phyloP scores from a whole-genome alignment of 2,113 vertebrate species.

The Callospermophilus lateralis region DNA sequence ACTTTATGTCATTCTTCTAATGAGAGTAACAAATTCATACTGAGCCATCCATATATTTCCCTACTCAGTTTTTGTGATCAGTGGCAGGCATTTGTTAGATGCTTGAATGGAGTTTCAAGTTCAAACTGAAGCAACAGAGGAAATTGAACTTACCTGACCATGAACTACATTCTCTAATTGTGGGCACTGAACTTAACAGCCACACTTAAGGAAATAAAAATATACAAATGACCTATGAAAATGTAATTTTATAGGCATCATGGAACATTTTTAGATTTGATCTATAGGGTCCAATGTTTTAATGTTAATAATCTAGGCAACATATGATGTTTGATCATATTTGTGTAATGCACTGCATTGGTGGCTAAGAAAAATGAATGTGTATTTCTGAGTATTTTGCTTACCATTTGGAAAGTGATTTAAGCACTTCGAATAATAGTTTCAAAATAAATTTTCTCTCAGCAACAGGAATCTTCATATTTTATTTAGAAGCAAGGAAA shows the following conservation, averaged over 20 bases:
- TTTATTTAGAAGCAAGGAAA: slow-evolving; percentile 57
- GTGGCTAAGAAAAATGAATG: slow-evolving; percentile 41
- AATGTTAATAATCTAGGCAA: neutral
- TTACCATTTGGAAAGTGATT: neutral
- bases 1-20: slow-evolving; percentile 6
- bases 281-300: neutral
- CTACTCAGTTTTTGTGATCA: slow-evolving; percentile 42
- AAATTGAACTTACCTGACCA: neutral
- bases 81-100: neutral
- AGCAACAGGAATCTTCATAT: slow-evolving; percentile 5
- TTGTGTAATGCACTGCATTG: neutral
- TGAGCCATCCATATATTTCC: neutral
- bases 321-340: neutral
- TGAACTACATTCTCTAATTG: neutral
- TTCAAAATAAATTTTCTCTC: slow-evolving; percentile 31
- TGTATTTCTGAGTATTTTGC: slow-evolving; percentile 27
- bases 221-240: neutral
- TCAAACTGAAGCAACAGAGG: neutral
- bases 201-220: neutral
- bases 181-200: rapidly evolving
- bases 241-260: neutral
- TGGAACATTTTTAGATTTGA: neutral
- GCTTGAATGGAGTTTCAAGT: neutral
- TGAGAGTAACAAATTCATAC: neutral
- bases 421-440: slow-evolving; percentile 39